Evolutionary conservation across 2,113 vertebrate species (phyloP).

Genomic region (Tychaedon coryphoeus): DNA sequence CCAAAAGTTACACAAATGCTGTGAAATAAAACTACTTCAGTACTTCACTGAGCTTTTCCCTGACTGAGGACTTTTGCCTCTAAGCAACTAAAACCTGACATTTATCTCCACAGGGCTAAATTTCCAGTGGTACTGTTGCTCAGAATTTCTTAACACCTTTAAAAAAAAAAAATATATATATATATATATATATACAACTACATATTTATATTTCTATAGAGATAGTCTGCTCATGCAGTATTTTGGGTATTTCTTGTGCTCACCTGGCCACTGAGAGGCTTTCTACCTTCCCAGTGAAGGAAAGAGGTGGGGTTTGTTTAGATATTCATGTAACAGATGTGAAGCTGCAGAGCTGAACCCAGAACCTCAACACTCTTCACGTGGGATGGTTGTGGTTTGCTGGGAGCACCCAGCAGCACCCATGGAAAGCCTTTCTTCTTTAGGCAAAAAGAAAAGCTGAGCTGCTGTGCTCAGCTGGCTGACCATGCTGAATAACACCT

Average conservation of each 20-base stretch:
- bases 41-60: neutral
- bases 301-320: neutral
- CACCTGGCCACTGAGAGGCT: neutral
- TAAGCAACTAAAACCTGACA: neutral
- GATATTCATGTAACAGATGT: neutral
- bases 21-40: neutral
- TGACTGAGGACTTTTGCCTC: neutral
- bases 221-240: neutral
- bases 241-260: neutral
- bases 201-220: neutral
- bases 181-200: no score
- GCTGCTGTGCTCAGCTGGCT: neutral
- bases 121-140: neutral
- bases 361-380: accelerated
- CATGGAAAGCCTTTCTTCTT: neutral
- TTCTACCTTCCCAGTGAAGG: neutral
- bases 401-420: neutral
- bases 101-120: neutral
- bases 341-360: neutral
- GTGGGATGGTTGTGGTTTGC: neutral
- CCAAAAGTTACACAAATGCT: neutral
- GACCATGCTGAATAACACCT: neutral
- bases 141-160: neutral
- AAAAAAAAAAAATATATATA: neutral
- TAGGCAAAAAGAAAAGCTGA: neutral